These are phyloP conservation scores for Amblyjoppa proteus DNA, from an alignment of 2,888 invertebrate species.

Conservation along the genomic window DNA sequence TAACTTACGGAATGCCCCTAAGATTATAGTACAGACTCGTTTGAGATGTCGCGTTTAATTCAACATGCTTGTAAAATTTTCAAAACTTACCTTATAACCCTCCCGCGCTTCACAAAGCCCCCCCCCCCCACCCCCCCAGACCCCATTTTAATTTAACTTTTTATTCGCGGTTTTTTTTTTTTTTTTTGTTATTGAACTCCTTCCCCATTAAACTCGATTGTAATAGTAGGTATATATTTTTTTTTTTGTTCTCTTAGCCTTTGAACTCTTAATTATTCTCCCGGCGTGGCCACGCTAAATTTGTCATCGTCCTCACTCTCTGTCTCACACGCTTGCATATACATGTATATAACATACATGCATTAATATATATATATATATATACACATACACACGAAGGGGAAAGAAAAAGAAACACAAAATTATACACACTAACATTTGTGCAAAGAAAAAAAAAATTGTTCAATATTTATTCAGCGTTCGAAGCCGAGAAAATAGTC, in stretches of 20 bases:
- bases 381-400: slow-evolving; percentile 39
- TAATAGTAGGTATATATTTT: slow-evolving; percentile 60
- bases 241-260: slow-evolving; percentile 70
- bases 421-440: neutral
- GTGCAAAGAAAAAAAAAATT: slow-evolving; percentile 21
- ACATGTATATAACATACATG: slow-evolving; percentile 63
- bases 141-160: slow-evolving; percentile 57
- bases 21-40: slow-evolving; percentile 78
- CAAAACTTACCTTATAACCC: slow-evolving; percentile 79
- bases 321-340: slow-evolving; percentile 69
- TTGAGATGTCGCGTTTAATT: slow-evolving; percentile 71
- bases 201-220: slow-evolving; percentile 46
- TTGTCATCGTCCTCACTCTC: slow-evolving; percentile 69
- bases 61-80: slow-evolving; percentile 79
- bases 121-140: slow-evolving; percentile 7
- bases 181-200: slow-evolving; percentile 46
- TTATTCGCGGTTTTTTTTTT: slow-evolving; percentile 27
- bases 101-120: slow-evolving; percentile 62
- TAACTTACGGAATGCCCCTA: slow-evolving; percentile 80
- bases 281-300: slow-evolving; percentile 69
- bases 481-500: slow-evolving; percentile 14
- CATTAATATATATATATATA: too few relatives aligned
- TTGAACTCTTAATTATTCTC: slow-evolving; percentile 79
- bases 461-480: slow-evolving; percentile 4
- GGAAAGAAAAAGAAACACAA: slow-evolving; percentile 8